These are phyloP conservation scores for Cataglyphis hispanica DNA, from an alignment of 1,140 invertebrate species.

Conservation along the genomic window DNA sequence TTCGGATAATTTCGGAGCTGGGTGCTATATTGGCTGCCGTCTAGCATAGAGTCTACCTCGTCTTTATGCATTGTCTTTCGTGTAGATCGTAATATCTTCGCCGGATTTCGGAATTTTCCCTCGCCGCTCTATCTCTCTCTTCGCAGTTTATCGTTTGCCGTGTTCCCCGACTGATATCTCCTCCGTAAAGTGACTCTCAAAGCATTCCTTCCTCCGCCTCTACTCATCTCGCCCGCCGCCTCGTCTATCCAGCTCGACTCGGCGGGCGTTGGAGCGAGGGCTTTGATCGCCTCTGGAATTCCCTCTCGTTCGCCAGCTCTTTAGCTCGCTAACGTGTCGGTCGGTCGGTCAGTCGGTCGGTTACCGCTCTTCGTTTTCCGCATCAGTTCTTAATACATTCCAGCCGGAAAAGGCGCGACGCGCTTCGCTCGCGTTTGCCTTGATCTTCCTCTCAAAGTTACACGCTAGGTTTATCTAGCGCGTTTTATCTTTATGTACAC, in stretches of 20 bases:
- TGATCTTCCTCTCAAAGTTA: constrained; percentile 69
- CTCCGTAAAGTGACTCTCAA: constrained; percentile 58
- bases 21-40: background rate
- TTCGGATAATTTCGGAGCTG: constrained; percentile 22
- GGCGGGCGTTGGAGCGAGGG: constrained; percentile 65
- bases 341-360: constrained; percentile 21
- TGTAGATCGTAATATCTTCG: constrained; percentile 47
- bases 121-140: constrained; percentile 13
- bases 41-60: constrained; percentile 23
- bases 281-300: constrained; percentile 60
- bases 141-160: background rate
- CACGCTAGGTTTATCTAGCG: constrained; percentile 62
- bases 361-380: constrained; percentile 22
- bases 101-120: constrained; percentile 38
- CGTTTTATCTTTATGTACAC: constrained; percentile 34
- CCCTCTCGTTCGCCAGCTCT: constrained; percentile 16
- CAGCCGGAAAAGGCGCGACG: constrained; percentile 46
- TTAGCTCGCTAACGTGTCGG: constrained; percentile 51
- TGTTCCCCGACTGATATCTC: constrained; percentile 19
- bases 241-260: constrained; percentile 33
- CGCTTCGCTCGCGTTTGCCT: constrained; percentile 50
- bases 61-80: constrained; percentile 31
- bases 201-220: constrained; percentile 58
- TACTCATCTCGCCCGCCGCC: constrained; percentile 48
- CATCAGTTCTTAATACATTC: constrained; percentile 64